phyloP scores from a whole-genome alignment of 2,113 vertebrate genomes.

The Chrysemys picta region DNA sequence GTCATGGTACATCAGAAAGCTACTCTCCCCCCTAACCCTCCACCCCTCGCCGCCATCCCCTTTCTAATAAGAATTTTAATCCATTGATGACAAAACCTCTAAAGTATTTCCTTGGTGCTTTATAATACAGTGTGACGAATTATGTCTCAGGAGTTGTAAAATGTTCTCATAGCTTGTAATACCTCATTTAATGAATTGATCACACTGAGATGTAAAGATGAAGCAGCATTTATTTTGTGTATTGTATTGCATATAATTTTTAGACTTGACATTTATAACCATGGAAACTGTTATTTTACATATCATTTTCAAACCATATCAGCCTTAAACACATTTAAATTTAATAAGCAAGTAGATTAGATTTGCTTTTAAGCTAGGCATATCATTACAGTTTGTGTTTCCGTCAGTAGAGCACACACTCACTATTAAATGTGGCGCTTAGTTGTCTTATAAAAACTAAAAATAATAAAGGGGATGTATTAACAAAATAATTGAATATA shows the following conservation, averaged over 20 bases:
- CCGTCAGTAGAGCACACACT: constrained; percentile 56
- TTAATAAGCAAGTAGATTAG: constrained; percentile 88
- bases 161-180: constrained; percentile 78
- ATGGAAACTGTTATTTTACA: constrained; percentile 84
- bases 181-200: constrained; percentile 84
- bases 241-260: constrained; percentile 85
- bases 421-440: constrained; percentile 73
- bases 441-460: constrained; percentile 75
- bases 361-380: constrained; percentile 86
- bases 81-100: constrained; percentile 68
- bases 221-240: constrained; percentile 83
- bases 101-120: constrained; percentile 76
- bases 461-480: constrained; percentile 61
- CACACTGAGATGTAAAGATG: constrained; percentile 81
- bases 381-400: constrained; percentile 78
- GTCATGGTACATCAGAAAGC: constrained; percentile 59
- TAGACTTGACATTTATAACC: constrained; percentile 85
- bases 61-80: constrained; percentile 74
- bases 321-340: constrained; percentile 89
- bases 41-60: neutral
- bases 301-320: constrained; percentile 84
- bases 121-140: constrained; percentile 78
- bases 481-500: constrained; percentile 64
- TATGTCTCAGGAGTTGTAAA: constrained; percentile 70
- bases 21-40: neutral